phyloP scores from a whole-genome alignment of 2,113 vertebrate species.

The Piliocolobus tephrosceles region DNA sequence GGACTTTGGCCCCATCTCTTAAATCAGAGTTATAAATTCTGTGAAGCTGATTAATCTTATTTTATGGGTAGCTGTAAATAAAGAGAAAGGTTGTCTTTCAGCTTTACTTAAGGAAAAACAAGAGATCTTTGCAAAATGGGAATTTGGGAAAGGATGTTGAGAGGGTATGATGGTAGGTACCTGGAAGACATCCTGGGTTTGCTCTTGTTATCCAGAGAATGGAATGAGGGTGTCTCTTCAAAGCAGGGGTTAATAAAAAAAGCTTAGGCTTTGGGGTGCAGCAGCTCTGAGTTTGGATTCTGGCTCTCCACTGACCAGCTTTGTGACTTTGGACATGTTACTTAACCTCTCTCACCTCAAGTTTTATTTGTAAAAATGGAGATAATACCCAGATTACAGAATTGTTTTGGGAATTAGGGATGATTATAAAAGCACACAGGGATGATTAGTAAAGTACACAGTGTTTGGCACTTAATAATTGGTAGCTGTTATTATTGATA shows the following conservation, averaged over 20 bases:
- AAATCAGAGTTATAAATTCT: constrained; percentile 59
- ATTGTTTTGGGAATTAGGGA: constrained; percentile 6
- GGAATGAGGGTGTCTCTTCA: neutral
- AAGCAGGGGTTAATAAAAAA: neutral
- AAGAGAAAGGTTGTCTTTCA: constrained; percentile 37
- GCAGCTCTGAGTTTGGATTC: constrained; percentile 18
- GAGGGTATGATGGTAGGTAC: neutral
- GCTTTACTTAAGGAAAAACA: neutral
- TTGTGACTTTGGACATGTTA: neutral
- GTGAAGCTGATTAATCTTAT: constrained; percentile 32
- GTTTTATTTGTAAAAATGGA: constrained; percentile 31
- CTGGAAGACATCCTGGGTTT: neutral
- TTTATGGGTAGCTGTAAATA: constrained; percentile 60
- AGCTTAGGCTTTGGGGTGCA: neutral
- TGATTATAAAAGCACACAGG: neutral
- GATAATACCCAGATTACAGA: neutral
- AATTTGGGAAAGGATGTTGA: neutral
- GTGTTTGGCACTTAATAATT: neutral
- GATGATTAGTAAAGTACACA: neutral
- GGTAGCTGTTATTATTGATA: constrained; percentile 26
- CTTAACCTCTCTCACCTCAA: neutral
- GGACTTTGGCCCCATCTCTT: constrained; percentile 30
- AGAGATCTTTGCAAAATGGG: constrained; percentile 1
- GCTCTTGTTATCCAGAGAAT: neutral
- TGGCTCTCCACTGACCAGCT: neutral